These are phyloP conservation scores for Brachypteracias leptosomus DNA, from an alignment of 2,113 vertebrate species.

Conservation along the genomic window DNA sequence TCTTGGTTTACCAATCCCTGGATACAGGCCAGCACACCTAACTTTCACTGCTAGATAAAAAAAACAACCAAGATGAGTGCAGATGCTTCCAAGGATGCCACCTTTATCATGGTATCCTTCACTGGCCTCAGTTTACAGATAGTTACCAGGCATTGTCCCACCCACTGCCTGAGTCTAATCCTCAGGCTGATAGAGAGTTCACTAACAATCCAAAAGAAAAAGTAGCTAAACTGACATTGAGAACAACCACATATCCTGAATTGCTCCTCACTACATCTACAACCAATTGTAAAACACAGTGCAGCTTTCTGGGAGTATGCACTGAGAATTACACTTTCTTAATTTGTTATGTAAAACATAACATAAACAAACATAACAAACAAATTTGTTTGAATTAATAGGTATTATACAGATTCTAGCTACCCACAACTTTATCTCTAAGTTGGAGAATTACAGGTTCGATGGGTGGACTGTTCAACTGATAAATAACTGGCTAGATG, in stretches of 20 bases:
- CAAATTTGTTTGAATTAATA: background rate
- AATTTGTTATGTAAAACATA: too few species aligned
- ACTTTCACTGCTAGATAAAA: background rate
- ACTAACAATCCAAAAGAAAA: background rate
- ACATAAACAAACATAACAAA: too few species aligned
- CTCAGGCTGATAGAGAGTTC: background rate
- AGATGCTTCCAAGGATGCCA: background rate
- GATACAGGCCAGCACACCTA: background rate
- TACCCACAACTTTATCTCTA: too few species aligned
- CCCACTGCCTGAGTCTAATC: background rate
- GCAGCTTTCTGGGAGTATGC: background rate
- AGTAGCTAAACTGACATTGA: background rate
- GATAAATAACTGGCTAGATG: too few species aligned
- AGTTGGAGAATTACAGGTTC: too few species aligned
- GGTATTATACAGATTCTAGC: background rate
- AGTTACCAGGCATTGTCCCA: background rate
- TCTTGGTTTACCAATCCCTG: background rate
- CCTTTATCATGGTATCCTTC: background rate
- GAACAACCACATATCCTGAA: background rate
- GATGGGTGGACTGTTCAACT: too few species aligned
- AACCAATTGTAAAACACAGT: background rate
- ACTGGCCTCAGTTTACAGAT: background rate
- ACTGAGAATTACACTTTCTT: background rate
- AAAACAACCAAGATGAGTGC: background rate
- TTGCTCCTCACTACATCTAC: background rate